These are phyloP conservation scores for Schizotus pectinicornis DNA, from an alignment of 2,888 invertebrate species.

Conservation along the genomic window DNA sequence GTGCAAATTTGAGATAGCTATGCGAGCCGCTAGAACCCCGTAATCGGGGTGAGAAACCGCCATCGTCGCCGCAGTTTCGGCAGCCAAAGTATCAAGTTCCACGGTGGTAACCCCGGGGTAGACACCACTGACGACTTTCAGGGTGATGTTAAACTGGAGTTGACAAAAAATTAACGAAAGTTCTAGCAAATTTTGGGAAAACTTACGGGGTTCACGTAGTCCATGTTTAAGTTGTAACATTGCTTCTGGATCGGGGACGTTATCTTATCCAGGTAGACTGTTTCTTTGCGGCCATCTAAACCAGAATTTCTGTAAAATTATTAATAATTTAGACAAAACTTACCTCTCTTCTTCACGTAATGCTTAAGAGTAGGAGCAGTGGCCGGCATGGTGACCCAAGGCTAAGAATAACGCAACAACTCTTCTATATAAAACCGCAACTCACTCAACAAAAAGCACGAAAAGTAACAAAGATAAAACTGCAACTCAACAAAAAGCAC, in stretches of 20 bases:
- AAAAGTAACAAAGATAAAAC: too few species aligned
- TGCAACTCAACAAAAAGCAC: too few species aligned
- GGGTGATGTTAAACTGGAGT: conserved; percentile 75
- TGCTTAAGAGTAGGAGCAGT: too few species aligned
- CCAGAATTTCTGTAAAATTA: too few species aligned
- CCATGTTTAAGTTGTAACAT: conserved; percentile 94
- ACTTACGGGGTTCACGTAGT: conserved; percentile 95
- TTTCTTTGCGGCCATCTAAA: conserved; percentile 86
- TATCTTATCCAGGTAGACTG: conserved; percentile 97
- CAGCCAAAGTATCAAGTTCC: conserved; percentile 96
- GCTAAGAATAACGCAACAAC: too few species aligned
- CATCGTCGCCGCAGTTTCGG: conserved; percentile 98
- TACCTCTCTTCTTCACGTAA: too few species aligned
- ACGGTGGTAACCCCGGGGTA: conserved; percentile 97
- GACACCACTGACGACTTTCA: conserved; percentile 85
- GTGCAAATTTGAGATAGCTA: conserved; percentile 95
- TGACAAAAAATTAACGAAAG: too few species aligned
- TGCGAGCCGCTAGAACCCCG: conserved; percentile 79
- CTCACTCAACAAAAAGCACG: too few species aligned
- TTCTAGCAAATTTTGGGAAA: neutral
- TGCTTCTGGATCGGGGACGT: conserved; percentile 94
- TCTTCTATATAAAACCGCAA: too few species aligned
- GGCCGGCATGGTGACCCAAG: too few species aligned
- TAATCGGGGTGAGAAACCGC: conserved; percentile 98
- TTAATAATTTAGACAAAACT: too few species aligned